Evolutionary conservation across 2,888 invertebrate genomes (phyloP).

Genomic region (Caenorhabditis sulstoni): DNA sequence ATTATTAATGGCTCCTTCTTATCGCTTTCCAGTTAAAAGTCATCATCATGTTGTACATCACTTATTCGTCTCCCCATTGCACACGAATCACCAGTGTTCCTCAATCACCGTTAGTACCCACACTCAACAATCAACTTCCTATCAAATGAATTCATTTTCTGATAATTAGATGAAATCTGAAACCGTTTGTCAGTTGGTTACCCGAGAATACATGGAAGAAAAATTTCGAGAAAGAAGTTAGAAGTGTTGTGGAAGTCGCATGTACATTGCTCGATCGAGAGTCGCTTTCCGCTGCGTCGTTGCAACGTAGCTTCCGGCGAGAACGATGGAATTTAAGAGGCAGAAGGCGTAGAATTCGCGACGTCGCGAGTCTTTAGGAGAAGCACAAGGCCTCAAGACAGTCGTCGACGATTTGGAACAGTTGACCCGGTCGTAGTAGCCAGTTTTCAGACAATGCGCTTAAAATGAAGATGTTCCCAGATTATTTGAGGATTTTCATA

Average conservation of each 20-base stretch:
- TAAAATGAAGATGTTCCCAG: slow-evolving; percentile 15
- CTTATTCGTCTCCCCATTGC: slow-evolving; percentile 25
- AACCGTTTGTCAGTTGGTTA: not conserved
- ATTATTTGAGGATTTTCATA: no score
- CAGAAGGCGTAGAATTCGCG: slow-evolving; percentile 49
- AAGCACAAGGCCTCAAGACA: slow-evolving; percentile 57
- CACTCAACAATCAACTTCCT: slow-evolving; percentile 2
- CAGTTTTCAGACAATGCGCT: slow-evolving; percentile 65
- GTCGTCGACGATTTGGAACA: slow-evolving; percentile 60
- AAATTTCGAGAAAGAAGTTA: slow-evolving; percentile 1
- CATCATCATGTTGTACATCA: slow-evolving; percentile 28
- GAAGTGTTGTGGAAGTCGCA: slow-evolving; percentile 59
- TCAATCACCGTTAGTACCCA: no score
- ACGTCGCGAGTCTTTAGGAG: slow-evolving; percentile 40
- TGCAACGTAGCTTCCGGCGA: slow-evolving; percentile 49
- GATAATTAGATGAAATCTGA: not conserved
- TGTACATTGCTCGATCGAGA: slow-evolving; percentile 56
- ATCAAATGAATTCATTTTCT: slow-evolving; percentile 38
- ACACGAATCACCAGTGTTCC: not conserved
- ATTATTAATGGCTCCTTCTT: not conserved
- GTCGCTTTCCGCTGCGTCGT: slow-evolving; percentile 51
- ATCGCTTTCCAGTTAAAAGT: not conserved
- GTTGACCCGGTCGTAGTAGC: slow-evolving; percentile 64
- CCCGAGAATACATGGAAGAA: not conserved
- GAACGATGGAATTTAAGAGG: slow-evolving; percentile 41